Conservation (phyloP, 2,888 invertebrate genomes). For the Carabus problematicus region DNA sequence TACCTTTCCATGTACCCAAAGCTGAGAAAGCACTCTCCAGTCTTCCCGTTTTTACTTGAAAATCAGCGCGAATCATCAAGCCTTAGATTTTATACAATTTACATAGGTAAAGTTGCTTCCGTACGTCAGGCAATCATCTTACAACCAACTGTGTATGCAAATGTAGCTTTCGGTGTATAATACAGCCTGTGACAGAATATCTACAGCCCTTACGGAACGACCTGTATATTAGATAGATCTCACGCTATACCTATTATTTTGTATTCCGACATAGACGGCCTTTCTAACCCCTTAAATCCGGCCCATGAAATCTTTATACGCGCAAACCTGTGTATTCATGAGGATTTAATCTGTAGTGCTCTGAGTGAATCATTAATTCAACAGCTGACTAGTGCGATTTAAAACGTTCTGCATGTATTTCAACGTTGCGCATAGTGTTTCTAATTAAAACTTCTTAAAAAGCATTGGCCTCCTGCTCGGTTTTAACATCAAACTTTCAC, state of each 20-base stretch:
- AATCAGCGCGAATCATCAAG: constrained; percentile 24
- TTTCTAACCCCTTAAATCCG: constrained; percentile 50
- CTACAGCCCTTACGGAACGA: neutral
- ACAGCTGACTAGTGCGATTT: constrained; percentile 48
- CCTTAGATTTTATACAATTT: constrained; percentile 42
- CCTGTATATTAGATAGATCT: constrained; percentile 22
- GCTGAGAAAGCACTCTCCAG: constrained; percentile 38
- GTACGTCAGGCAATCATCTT: constrained; percentile 12
- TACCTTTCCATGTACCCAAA: constrained; percentile 39
- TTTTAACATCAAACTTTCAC: no score
- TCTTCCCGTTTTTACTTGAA: constrained; percentile 36
- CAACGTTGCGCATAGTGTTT: constrained; percentile 37
- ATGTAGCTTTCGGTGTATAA: constrained; percentile 5
- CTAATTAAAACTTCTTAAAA: constrained; percentile 43
- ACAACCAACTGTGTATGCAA: constrained; percentile 28
- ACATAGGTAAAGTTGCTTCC: constrained; percentile 12
- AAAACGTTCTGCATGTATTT: constrained; percentile 44
- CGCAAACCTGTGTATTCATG: constrained; percentile 48
- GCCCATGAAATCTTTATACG: constrained; percentile 52
- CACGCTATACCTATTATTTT: constrained; percentile 42
- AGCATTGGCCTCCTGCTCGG: no score
- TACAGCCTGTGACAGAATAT: neutral
- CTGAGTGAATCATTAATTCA: constrained; percentile 50
- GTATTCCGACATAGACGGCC: constrained; percentile 40
- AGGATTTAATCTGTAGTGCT: constrained; percentile 49